Evolutionary conservation across 2,888 invertebrate species (phyloP), one percentile per base, ranked within the genome.

Genomic region (Toxonevra muliebris): DNA sequence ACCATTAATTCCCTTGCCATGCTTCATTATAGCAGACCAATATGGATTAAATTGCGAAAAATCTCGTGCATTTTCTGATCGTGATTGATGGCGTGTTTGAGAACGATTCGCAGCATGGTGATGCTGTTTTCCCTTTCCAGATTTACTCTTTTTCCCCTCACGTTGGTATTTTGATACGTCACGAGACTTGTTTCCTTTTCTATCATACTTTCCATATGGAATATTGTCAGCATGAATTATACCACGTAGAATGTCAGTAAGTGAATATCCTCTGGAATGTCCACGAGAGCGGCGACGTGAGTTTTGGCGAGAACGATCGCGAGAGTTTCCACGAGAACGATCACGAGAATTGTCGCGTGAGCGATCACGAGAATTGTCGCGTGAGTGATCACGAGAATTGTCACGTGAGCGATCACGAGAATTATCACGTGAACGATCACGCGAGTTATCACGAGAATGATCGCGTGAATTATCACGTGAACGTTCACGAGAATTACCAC

Each of bases 361-460:
- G 13, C n/a, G 48, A 13, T 12, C 13, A n/a, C n/a, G 48, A 1
- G n/a, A 48, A 15, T 15, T 50, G 10, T 15, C 15, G 19, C 64
- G 57, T 57, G 19, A 50, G 40, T 58, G 40, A 50, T 55, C 57
- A 57, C 50, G 64, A 48, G 15, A 11, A 48, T 41, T 19, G 42
- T 43, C 53, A n/a, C 11, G 48, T 2, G 11, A 42, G 10, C 5
- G 8, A 11, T 5, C 48, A 48, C 15, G 13, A 3, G 48, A 15
- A 11, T 15, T 8, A 48, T 15, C 5, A 8, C 13, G 48, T 3
- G n/a, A 48, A 10, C 5, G 5, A 15, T 48, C 48, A 19, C 57
- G 64, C 50, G 64, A 58, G 30, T 50, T 45, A 15, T 58, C 57
- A 40, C 50, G 50, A 65, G 64, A 57, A 55, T 57, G 48, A 50